Percentiles rank a stretch among this genome's conserved stretches.
phyloP scores from a whole-genome alignment of 2,888 invertebrate species.

The Psylliodes chrysocephalus region DNA sequence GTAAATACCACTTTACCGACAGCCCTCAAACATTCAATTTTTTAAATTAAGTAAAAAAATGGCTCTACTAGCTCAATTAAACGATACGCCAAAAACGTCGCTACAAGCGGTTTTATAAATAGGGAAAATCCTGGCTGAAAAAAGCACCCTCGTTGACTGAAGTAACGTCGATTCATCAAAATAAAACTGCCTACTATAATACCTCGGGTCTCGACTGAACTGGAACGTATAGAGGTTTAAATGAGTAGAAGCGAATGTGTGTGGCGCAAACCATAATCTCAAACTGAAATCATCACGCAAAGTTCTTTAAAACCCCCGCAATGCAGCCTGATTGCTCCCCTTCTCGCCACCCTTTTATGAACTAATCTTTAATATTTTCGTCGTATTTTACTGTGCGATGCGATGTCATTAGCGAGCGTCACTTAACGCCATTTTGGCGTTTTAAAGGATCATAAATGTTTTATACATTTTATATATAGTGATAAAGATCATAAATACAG shows the following conservation, averaged over 20 bases:
- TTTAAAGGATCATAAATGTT: background rate
- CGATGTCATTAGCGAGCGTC: background rate
- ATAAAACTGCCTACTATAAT: background rate
- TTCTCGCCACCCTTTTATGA: conserved; percentile 44
- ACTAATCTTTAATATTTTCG: conserved; percentile 34
- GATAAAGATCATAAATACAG: no score
- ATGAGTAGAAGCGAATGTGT: conserved; percentile 46
- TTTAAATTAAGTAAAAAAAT: no score
- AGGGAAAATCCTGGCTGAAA: no score
- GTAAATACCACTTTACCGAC: no score
- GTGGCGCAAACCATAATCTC: conserved; percentile 53
- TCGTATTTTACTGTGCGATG: background rate
- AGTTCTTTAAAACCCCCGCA: conserved; percentile 51
- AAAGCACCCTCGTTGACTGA: no score
- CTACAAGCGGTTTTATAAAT: no score
- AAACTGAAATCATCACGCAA: conserved; percentile 52
- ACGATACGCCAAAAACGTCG: no score
- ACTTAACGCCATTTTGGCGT: background rate
- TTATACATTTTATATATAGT: no score
- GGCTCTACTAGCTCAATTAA: no score
- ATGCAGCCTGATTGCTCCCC: conserved; percentile 54
- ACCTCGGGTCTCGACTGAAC: background rate
- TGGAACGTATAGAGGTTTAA: conserved; percentile 29
- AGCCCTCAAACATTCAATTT: no score
- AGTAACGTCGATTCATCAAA: background rate